Evolutionary conservation across 2,888 invertebrate genomes (phyloP).

Genomic region (Nineta flava): DNA sequence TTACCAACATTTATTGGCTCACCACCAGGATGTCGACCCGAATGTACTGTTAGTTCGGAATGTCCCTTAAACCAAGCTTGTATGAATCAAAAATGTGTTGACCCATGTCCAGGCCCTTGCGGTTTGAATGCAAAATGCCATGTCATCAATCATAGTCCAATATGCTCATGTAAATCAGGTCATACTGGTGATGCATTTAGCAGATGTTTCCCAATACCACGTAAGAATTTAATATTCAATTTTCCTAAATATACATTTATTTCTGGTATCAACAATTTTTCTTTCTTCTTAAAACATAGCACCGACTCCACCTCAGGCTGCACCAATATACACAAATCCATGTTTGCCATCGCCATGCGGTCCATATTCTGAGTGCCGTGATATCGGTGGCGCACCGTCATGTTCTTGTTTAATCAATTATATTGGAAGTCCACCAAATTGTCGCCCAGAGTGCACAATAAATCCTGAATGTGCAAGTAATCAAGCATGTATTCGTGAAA

Average conservation of each 20-base stretch:
- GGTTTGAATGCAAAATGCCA: constrained; percentile 32
- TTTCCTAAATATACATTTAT: neutral
- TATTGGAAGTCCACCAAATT: constrained; percentile 48
- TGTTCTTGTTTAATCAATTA: constrained; percentile 43
- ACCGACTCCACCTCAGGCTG: constrained; percentile 3
- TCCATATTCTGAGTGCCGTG: constrained; percentile 40
- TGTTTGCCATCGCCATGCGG: constrained; percentile 54
- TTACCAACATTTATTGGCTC: constrained; percentile 38
- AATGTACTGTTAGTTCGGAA: constrained; percentile 37
- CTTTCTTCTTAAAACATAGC: constrained; percentile 2
- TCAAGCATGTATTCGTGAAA: constrained; percentile 45
- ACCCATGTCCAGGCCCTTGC: constrained; percentile 36
- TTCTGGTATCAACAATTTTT: neutral
- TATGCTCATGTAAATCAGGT: constrained; percentile 38
- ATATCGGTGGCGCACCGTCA: constrained; percentile 34
- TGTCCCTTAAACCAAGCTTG: constrained; percentile 31
- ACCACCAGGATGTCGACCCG: constrained; percentile 42
- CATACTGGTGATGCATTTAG: constrained; percentile 45
- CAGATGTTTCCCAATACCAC: constrained; percentile 37
- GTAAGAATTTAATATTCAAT: constrained; percentile 5
- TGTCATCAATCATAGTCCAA: constrained; percentile 50
- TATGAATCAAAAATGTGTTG: constrained; percentile 23
- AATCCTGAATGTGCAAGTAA: constrained; percentile 51
- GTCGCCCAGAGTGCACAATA: constrained; percentile 48
- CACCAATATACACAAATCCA: constrained; percentile 28